Evolutionary conservation across 1,140 invertebrate genomes (phyloP), one percentile per base, ranked within the genome.

Genomic region (Drosophila cardini): DNA sequence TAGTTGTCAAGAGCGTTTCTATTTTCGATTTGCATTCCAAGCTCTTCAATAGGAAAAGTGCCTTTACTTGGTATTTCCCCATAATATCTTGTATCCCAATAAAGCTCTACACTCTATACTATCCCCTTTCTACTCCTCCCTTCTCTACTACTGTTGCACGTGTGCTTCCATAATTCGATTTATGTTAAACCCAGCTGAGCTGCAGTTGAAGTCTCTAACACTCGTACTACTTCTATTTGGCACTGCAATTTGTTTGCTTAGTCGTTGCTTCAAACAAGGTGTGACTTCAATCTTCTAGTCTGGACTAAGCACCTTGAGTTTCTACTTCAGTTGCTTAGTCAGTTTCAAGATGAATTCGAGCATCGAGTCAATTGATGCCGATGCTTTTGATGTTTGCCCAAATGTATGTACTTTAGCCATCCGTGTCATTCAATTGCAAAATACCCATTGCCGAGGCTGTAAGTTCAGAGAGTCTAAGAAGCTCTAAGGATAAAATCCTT

Each of bases 11-110:
- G 52, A 74, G 32, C 64, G 60, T 77, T 85, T 78, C 72, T 53
- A 78, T 78, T 85, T 84, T 63, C 64, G 65, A 81, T 86, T 85
- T 78, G 78, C 80, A 85, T 85, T 85, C 75, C 52, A 61, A 64
- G 62, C 48, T 61, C 80, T 62, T 57, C 61, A 73, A 72, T 64
- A 52, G 60, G 26, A 53, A 21, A 62, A 74, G 77, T 76, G 67
- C 50, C 78, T 60, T 58, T 45, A 48, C 78, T 57, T 53, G 56
- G 60, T 50, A 45, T 70, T 62, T 55, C 43, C 79, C 43, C 79
- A 82, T 62, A 78, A 75, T 72, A 78, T 75, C 62, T 65, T 50
- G 43, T 61, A 34, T 57, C 53, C 26, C 52, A 55, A 38, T 55
- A 53, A 26, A 26, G 45, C 64, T 2, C 15, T 32, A 21, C 15